Percentiles rank a stretch among this genome's conserved stretches.
phyloP scores from a whole-genome alignment of 2,888 invertebrate species.

The Lamellibrachia columna region DNA sequence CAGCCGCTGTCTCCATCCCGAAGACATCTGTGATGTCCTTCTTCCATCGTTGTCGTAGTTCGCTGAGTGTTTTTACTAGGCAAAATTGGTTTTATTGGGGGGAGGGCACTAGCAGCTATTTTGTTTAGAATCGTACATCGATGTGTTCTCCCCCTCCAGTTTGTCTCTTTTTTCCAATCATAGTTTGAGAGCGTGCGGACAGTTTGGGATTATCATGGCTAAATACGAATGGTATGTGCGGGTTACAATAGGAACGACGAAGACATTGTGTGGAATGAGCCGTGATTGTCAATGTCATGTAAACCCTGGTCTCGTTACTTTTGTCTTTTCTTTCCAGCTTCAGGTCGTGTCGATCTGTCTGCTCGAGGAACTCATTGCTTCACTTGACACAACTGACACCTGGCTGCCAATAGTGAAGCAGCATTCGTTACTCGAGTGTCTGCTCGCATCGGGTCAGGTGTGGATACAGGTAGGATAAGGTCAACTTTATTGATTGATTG shows the following conservation, averaged over 20 bases:
- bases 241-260: neutral
- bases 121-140: too few relatives aligned
- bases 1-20: too few relatives aligned
- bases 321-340: conserved; percentile 44
- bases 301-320: neutral
- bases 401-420: conserved; percentile 56
- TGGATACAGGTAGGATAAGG: conserved; percentile 49
- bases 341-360: conserved; percentile 52
- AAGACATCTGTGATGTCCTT: too few relatives aligned
- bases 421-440: conserved; percentile 48
- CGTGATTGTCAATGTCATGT: neutral
- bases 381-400: conserved; percentile 41
- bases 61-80: too few relatives aligned
- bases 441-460: conserved; percentile 51
- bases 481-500: neutral
- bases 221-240: too few relatives aligned
- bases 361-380: conserved; percentile 53
- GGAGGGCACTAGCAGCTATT: too few relatives aligned
- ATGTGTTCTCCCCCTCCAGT: too few relatives aligned
- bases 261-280: neutral
- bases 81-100: too few relatives aligned
- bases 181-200: too few relatives aligned
- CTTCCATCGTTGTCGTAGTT: too few relatives aligned
- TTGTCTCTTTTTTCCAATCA: too few relatives aligned
- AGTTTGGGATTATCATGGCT: too few relatives aligned